A percentile compares a stretch with the other conserved stretches of the same genome.
Conservation (phyloP, 2,113 vertebrate species). For the Lagenorhynchus albirostris region DNA sequence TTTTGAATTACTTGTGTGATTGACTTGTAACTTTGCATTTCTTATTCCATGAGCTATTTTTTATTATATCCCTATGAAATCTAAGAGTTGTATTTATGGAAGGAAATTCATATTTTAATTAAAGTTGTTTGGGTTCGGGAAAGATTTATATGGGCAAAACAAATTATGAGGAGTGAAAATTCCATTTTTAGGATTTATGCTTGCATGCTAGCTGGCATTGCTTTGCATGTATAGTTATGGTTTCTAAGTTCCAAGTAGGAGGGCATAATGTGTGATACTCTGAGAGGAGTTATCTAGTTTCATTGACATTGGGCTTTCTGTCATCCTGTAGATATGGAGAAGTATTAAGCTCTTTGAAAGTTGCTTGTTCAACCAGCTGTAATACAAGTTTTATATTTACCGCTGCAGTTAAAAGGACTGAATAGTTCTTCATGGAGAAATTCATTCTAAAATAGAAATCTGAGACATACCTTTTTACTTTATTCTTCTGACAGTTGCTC, state of each 20-base stretch:
- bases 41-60: background rate
- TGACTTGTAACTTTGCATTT: background rate
- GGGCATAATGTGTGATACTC: background rate
- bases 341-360: constrained; percentile 8
- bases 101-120: constrained; percentile 20
- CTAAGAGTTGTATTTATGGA: background rate
- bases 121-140: constrained; percentile 17
- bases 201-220: background rate
- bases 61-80: background rate
- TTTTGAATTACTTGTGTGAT: constrained; percentile 21
- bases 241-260: background rate
- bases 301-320: background rate
- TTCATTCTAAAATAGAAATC: constrained; percentile 35
- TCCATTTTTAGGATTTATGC: constrained; percentile 21
- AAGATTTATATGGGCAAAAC: background rate
- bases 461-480: background rate
- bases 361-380: constrained; percentile 19
- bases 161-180: background rate
- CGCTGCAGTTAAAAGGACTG: background rate
- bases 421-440: constrained; percentile 21
- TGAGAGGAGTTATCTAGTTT: background rate
- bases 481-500: background rate
- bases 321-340: background rate
- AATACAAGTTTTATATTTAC: constrained; percentile 29
- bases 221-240: background rate